Evolutionary conservation across 2,113 vertebrate genomes (phyloP).

Genomic region (Micromys minutus): DNA sequence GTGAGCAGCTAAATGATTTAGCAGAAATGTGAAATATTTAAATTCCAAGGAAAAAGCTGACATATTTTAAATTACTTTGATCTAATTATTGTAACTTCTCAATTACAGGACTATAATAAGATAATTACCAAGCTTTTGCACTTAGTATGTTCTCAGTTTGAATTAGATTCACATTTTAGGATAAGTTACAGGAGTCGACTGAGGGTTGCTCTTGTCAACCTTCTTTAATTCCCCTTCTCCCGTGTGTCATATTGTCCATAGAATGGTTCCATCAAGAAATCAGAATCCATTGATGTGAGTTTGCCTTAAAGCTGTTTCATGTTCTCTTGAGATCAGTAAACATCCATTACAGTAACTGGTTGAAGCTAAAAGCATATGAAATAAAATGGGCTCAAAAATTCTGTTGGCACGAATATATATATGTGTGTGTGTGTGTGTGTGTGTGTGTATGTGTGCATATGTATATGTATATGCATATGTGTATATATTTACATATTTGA

Average conservation of each 20-base stretch:
- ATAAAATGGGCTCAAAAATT: slow-evolving; percentile 57
- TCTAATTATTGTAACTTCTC: slow-evolving; percentile 18
- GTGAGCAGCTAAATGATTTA: background rate
- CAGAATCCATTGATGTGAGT: background rate
- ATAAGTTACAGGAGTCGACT: background rate
- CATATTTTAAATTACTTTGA: slow-evolving; percentile 23
- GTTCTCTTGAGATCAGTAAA: slow-evolving; percentile 61
- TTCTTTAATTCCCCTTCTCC: background rate
- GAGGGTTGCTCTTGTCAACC: background rate
- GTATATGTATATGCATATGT: background rate
- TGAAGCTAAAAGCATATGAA: slow-evolving; percentile 59
- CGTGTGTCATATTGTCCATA: background rate
- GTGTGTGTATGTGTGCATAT: too few relatives aligned
- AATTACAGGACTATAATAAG: background rate
- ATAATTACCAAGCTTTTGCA: background rate
- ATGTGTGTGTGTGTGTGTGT: too few relatives aligned
- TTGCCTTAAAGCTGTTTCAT: slow-evolving; percentile 60
- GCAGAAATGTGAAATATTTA: background rate
- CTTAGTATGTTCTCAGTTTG: background rate
- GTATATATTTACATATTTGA: too few relatives aligned
- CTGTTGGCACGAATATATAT: slow-evolving; percentile 50
- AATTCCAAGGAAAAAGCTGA: background rate
- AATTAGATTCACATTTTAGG: background rate
- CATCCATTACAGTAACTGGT: slow-evolving; percentile 59
- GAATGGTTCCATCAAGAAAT: background rate